A percentile compares a stretch with the other conserved stretches of the same genome.
These are phyloP conservation scores for Diarsia dahlii DNA, from an alignment of 2,888 invertebrate species.

Conservation along the genomic window DNA sequence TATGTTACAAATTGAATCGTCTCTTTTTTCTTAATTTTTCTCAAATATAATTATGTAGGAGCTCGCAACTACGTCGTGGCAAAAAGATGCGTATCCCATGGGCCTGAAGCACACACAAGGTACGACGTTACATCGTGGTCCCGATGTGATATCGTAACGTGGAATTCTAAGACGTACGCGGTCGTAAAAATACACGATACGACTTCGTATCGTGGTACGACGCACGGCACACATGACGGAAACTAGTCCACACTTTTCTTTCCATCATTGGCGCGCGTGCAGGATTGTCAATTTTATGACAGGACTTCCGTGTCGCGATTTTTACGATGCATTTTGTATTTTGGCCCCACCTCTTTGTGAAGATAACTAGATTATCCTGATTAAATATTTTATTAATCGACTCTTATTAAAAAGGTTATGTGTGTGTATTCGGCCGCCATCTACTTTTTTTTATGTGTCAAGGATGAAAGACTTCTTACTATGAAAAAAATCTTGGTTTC, in stretches of 20 bases:
- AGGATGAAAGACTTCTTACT: not conserved
- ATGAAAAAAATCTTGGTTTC: constrained; percentile 65
- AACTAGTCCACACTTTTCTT: not conserved
- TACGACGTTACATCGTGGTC: not conserved
- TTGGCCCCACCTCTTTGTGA: not conserved
- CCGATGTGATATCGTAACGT: not conserved
- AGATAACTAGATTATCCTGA: not conserved
- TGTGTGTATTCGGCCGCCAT: not conserved
- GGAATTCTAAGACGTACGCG: not conserved
- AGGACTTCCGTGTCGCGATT: not conserved
- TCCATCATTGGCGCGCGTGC: not conserved
- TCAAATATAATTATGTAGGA: not conserved
- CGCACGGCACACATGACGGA: not conserved
- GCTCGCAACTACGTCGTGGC: not conserved
- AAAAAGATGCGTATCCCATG: not conserved
- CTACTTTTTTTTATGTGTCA: too few species aligned
- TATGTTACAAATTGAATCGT: too few species aligned
- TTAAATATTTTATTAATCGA: too few species aligned
- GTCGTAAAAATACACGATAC: not conserved
- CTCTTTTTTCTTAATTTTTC: not conserved
- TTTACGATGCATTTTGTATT: not conserved
- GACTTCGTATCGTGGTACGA: not conserved
- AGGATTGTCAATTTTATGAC: not conserved
- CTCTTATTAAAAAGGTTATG: too few species aligned
- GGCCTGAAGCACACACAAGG: not conserved